phyloP scores from a whole-genome alignment of 2,888 invertebrate genomes.

The Resseliella maxima region DNA sequence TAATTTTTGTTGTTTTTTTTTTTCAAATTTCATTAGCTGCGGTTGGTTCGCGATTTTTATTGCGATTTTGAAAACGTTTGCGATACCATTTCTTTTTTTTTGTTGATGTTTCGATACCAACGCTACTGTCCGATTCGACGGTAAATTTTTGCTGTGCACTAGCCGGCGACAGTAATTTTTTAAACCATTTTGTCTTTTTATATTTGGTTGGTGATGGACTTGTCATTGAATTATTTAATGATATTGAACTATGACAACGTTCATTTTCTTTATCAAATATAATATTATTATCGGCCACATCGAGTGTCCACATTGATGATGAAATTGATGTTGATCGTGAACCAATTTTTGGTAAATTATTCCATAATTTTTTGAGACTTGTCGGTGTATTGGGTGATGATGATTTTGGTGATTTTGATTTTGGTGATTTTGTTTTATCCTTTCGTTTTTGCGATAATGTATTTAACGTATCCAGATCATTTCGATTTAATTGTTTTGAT shows the following conservation, averaged over 20 bases:
- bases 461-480: constrained; percentile 46
- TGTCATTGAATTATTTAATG: not conserved
- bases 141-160: not conserved
- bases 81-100: constrained; percentile 37
- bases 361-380: not conserved
- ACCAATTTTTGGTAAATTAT: constrained; percentile 3
- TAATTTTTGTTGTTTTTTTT: no score
- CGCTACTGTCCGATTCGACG: not conserved
- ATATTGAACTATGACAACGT: constrained; percentile 35
- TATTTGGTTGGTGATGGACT: not conserved
- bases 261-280: constrained; percentile 13
- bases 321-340: not conserved
- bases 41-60: not conserved
- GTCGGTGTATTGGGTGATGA: constrained; percentile 11
- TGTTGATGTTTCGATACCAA: not conserved
- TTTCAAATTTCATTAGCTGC: not conserved
- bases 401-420: constrained; percentile 5
- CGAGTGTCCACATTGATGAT: constrained; percentile 49
- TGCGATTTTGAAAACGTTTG: not conserved
- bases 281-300: not conserved
- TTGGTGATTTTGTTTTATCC: not conserved
- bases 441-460: not conserved
- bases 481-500: not conserved
- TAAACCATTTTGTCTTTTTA: constrained; percentile 53
- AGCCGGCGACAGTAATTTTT: constrained; percentile 47